Conservation (phyloP, 2,797 vertebrate genomes). For the Discoglossus pictus region DNA sequence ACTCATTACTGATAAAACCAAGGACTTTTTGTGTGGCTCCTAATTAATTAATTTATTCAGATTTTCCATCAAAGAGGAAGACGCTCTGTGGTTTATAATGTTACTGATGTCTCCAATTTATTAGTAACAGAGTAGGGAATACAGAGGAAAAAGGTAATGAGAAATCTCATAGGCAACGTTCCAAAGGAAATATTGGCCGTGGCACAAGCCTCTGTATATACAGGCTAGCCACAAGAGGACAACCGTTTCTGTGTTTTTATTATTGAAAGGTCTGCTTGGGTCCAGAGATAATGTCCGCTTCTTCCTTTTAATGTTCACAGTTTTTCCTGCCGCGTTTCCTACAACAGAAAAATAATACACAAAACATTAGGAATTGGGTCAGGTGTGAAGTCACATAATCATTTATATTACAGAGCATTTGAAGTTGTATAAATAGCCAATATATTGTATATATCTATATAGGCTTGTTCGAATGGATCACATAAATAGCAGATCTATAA, state of each 20-base stretch:
- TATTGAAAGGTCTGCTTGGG: constrained; percentile 11
- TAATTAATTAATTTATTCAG: constrained; percentile 23
- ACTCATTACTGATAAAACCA: neutral
- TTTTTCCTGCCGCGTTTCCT: constrained; percentile 36
- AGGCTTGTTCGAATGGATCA: too few relatives aligned
- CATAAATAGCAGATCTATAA: too few relatives aligned
- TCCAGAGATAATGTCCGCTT: neutral
- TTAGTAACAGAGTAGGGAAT: neutral
- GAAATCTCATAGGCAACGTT: constrained; percentile 18
- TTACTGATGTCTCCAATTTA: constrained; percentile 18
- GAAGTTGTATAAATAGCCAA: too few relatives aligned
- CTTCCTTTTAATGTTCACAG: constrained; percentile 30
- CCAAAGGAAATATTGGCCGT: constrained; percentile 27
- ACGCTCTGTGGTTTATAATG: constrained; percentile 4
- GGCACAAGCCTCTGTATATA: constrained; percentile 18
- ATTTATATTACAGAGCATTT: too few relatives aligned
- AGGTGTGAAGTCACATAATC: constrained; percentile 1
- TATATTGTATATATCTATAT: too few relatives aligned
- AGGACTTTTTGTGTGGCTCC: neutral
- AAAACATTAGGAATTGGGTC: neutral
- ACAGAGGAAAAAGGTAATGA: neutral
- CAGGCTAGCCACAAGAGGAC: constrained; percentile 14
- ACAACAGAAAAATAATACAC: constrained; percentile 18
- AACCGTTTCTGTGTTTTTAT: constrained; percentile 12
- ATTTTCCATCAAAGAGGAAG: constrained; percentile 23